Evolutionary conservation across 2,113 vertebrate species (phyloP), one percentile per base, ranked within the genome.

Genomic region (Fregata magnificens): DNA sequence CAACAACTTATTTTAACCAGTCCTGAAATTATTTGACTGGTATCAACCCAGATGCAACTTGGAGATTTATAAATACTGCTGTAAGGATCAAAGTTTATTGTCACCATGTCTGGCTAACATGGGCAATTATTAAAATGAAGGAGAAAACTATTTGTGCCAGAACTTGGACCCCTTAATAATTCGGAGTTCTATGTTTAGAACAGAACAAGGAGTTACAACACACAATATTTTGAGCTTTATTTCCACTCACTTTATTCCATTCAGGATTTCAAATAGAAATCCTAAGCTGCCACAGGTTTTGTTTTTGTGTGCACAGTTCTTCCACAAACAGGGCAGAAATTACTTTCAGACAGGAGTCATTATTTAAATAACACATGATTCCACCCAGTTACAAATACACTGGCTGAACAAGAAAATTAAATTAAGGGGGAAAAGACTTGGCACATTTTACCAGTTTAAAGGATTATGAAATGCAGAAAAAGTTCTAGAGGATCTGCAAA

Each of bases 221-320:
- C 67, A 74, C 78, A 88, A 29, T 94, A 87, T 95, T 97, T 93
- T 97, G 78, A 94, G 66, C 79, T 95, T 95, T 89, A 91, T 89
- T 96, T 95, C 74, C 83, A 93, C 81, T 94, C 49, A 42, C 66
- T 95, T 96, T 94, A 94, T 96, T 97, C 94, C 91, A 90, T 91
- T 94, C 86, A 94, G 91, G 78, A 95, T 95, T 95, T 97, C 95
- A 95, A 95, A 76, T 19, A 91, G 69, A 95, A 95, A 95, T 87
- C 72, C 70, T 95, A 86, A 91, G 53, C 56, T 95, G 73, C 83
- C 86, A 67, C 69, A 76, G 81, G 81, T 95, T 94, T 94, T 97
- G 89, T 61, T 94, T 97, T 90, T 71, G 70, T 47, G 63, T 90
- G 90, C 85, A 61, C 82, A 83, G 82, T 85, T 89, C 86, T 94